A percentile compares a stretch with the other conserved stretches of the same genome.
phyloP scores from a whole-genome alignment of 2,113 vertebrate species.

The Cavia aperea region DNA sequence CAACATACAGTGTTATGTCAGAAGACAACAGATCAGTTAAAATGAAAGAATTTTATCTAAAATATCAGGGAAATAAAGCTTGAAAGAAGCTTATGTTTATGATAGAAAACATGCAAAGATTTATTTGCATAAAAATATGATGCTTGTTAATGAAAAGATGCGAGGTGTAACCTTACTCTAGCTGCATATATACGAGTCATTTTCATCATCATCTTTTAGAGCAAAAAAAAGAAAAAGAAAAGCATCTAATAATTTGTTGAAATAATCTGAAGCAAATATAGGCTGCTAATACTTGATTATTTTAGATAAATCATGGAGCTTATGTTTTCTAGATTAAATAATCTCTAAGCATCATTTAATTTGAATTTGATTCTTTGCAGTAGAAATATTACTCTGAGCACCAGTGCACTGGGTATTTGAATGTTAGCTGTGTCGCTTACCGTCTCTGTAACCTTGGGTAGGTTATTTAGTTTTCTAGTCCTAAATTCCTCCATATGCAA shows the following conservation, averaged over 20 bases:
- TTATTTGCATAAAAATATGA: background rate
- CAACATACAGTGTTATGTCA: background rate
- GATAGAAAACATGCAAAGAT: background rate
- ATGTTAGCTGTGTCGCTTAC: background rate
- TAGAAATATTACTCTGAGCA: no score
- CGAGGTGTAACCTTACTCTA: background rate
- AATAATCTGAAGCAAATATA: background rate
- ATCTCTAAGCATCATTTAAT: background rate
- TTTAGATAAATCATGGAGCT: background rate
- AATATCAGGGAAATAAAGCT: background rate
- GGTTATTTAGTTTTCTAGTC: background rate
- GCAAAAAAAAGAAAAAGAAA: background rate
- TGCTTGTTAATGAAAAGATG: background rate
- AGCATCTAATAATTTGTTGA: background rate
- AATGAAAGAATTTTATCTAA: background rate
- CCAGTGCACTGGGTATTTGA: background rate
- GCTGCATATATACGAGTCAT: background rate
- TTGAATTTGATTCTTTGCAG: background rate
- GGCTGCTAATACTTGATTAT: background rate
- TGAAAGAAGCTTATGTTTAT: background rate
- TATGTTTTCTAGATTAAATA: background rate
- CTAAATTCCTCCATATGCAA: background rate
- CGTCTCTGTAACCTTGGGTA: background rate
- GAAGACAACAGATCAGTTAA: background rate
- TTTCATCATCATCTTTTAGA: background rate